Conservation (phyloP, 2,113 vertebrate genomes). For the Coptodon bakossiorum region DNA sequence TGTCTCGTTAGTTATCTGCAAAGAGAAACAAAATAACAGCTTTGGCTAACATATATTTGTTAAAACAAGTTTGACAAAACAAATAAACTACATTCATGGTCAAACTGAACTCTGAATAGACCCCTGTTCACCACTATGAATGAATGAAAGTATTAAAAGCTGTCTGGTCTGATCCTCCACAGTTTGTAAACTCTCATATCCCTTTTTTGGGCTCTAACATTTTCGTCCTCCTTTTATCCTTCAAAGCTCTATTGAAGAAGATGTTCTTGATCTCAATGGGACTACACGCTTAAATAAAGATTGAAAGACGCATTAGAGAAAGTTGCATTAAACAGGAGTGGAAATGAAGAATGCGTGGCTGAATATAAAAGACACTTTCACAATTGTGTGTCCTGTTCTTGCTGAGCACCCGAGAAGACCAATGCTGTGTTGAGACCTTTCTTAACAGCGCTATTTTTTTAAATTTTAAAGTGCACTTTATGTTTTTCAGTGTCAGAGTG, state of each 20-base stretch:
- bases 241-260: background rate
- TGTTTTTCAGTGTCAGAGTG: background rate
- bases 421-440: background rate
- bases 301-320: background rate
- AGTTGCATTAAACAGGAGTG: background rate
- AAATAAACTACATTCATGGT: background rate
- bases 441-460: background rate
- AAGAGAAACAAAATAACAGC: background rate
- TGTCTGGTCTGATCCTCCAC: background rate
- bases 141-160: background rate
- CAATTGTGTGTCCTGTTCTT: background rate
- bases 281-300: background rate
- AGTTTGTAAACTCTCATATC: background rate
- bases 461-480: background rate
- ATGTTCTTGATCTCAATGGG: slow-evolving; percentile 14
- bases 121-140: background rate
- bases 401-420: background rate
- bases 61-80: background rate
- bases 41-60: background rate
- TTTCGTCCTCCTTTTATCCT: background rate
- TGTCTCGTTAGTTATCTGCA: background rate
- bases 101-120: background rate
- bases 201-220: background rate
- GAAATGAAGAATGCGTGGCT: background rate
- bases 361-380: slow-evolving; percentile 13